Percentiles rank a stretch among this genome's conserved stretches.
These are phyloP conservation scores for Phenganax marumi DNA, from an alignment of 92 coral and sea anemone species.

Conservation along the genomic window DNA sequence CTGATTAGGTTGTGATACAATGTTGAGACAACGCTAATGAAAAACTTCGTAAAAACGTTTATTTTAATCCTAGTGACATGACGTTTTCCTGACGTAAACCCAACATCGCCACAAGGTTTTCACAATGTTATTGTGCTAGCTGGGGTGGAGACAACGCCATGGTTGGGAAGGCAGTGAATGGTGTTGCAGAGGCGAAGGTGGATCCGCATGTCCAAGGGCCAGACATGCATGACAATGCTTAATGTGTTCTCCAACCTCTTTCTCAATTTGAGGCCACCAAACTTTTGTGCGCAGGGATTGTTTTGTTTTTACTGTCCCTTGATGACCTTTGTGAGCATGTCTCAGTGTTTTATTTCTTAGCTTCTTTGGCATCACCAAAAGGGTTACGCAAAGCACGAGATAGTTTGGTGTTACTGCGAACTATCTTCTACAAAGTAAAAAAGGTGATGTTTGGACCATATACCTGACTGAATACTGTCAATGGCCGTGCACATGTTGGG, in stretches of 20 bases:
- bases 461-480: background rate
- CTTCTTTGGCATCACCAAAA: slow-evolving; percentile 42
- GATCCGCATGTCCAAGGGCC: background rate
- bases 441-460: too few relatives aligned
- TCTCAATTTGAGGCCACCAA: slow-evolving; percentile 3
- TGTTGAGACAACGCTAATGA: too few relatives aligned
- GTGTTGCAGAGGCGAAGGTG: background rate
- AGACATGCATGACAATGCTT: too few relatives aligned
- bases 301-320: too few relatives aligned
- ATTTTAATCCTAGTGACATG: background rate
- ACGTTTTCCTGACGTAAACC: background rate
- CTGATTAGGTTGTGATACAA: too few relatives aligned
- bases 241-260: too few relatives aligned
- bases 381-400: slow-evolving; percentile 31
- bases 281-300: slow-evolving; percentile 17
- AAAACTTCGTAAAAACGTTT: background rate
- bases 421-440: slow-evolving; percentile 32
- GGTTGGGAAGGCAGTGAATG: background rate
- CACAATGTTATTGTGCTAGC: background rate
- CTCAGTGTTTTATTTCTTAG: background rate
- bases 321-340: slow-evolving; percentile 17
- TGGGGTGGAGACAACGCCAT: background rate
- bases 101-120: background rate
- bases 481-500: slow-evolving; percentile 25
- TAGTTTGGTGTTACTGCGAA: slow-evolving; percentile 31